Evolutionary conservation across 2,888 invertebrate genomes (phyloP), one percentile per base, ranked within the genome.

Genomic region (Anthrax anthrax): DNA sequence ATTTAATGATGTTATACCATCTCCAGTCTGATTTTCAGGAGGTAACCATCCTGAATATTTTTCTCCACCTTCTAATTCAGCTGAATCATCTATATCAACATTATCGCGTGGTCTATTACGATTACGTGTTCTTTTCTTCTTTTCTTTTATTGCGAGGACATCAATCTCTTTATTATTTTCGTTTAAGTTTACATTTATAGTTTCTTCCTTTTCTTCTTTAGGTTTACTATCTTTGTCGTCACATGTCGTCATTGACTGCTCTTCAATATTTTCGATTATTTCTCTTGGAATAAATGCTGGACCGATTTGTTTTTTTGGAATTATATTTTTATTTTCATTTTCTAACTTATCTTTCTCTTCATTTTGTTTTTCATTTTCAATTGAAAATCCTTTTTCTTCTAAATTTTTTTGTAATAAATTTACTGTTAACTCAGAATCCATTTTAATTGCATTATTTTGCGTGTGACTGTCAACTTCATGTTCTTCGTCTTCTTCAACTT

Each of bases 31-130:
- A 59, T 76, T 73, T 53, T 67, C 57, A 1, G 88, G 88, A 4
- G 88, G 87, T 37, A 84, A 65, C 88, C 89, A 88, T 58, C 77
- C 78, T 10, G 78, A 80, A 62, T 83, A 85, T 59, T 84, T 78
- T 47, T 76, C 76, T 18, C 63, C 66, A 32, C 66, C 60, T 13
- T 72, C 68, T 47, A 74, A 70, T 53, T 72, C 72, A 42, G 63
- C 67, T 45, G 60, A 53, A 49, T 69, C 65, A n/a, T 61, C 62
- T 48, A 64, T 62, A 51, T 69, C 67, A 38, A 65, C 58, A 49
- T 66, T 66, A 43, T 61, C 60, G 0, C 68, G 61, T 19, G 29
- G 37, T 39, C 59, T 61, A 18, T 55, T 58, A n/a, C 68, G 62
- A 32, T 58, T 56, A 18, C 68, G 56, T 8, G 56, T 57, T 14